Base-by-base conservation (phyloP, 2,113 vertebrate genomes). In the Otocyon megalotis region DNA sequence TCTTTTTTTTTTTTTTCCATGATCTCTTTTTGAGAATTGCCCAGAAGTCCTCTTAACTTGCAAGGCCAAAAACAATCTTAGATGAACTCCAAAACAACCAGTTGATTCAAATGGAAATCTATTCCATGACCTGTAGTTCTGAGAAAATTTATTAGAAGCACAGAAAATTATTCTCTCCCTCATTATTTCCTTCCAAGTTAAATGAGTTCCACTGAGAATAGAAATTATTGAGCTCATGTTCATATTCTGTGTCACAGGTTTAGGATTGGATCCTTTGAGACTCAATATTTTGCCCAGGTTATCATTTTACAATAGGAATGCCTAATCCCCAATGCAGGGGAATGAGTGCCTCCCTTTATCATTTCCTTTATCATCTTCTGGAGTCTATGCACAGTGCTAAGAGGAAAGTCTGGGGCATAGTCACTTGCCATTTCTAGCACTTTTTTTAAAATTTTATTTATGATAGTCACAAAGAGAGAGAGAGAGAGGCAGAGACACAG, bases 331-430 rank as follows among this genome's bases (percentile, higher is more conserved):
- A 62, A 13, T 17, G 14, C 19, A 81, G 43, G 28, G 17, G 1
- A 22, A 15, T 20, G 11, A 9, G 15, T 28, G 1, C 0, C 10
- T 79, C 16, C 0, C 1, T 37, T 43, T 14, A 24, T 80, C 2
- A 56, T 19, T 48, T 67, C 28, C 11, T 26, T 69, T 4, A 2
- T 32, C 24, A n/a, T 63, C 6, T 56, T 54, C 67, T 63, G 9
- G 24, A 81, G 2, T 82, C 54, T 72, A 24, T 62, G 6, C n/a
- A 63, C 5, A 60, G 30, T 15, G 58, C 50, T 82, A 28, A 24
- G 16, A 53, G 50, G 30, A 48, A 14, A 30, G 30, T 30, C 7
- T 50, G 5, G 50, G 32, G 12, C 50, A 37, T 10, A 35, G 9
- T 65, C 88, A 37, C 22, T 67, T 90, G 88, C 76, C 16, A 22